Evolutionary conservation across 1,140 invertebrate genomes (phyloP).

Genomic region (Cydia splendana): DNA sequence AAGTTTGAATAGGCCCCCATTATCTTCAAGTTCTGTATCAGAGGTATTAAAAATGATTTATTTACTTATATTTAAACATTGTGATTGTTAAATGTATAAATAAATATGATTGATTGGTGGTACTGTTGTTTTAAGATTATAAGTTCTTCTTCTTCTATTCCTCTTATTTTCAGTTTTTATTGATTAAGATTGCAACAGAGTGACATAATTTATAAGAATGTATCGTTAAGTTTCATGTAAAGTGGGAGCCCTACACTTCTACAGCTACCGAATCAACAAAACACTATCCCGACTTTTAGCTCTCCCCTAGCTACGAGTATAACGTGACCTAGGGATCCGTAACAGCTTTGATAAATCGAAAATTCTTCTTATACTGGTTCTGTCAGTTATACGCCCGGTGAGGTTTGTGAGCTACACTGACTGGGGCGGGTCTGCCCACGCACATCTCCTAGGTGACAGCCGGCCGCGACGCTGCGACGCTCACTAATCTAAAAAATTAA

Average conservation of each 20-base stretch:
- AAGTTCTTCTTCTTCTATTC: too few relatives aligned
- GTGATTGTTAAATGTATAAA: too few relatives aligned
- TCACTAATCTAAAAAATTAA: neutral
- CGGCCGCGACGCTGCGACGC: conserved; percentile 41
- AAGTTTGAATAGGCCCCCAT: too few relatives aligned
- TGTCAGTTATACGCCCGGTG: neutral
- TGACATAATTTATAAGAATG: too few relatives aligned
- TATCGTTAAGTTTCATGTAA: neutral
- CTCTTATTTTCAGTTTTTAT: too few relatives aligned
- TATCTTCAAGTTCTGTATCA: too few relatives aligned
- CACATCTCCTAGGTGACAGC: conserved; percentile 42
- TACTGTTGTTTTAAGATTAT: too few relatives aligned
- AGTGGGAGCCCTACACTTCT: neutral
- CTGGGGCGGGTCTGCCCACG: conserved; percentile 44
- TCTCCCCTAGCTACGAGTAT: neutral
- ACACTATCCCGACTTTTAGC: neutral
- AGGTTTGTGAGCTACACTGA: neutral
- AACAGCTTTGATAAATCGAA: neutral
- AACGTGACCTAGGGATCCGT: neutral
- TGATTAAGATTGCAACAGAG: too few relatives aligned
- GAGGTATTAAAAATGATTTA: too few relatives aligned
- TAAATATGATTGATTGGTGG: too few relatives aligned
- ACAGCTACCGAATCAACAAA: neutral
- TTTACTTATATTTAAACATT: too few relatives aligned
- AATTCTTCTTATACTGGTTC: neutral